Base-by-base conservation (phyloP, 2,797 vertebrate species). In the Microhierax caerulescens region DNA sequence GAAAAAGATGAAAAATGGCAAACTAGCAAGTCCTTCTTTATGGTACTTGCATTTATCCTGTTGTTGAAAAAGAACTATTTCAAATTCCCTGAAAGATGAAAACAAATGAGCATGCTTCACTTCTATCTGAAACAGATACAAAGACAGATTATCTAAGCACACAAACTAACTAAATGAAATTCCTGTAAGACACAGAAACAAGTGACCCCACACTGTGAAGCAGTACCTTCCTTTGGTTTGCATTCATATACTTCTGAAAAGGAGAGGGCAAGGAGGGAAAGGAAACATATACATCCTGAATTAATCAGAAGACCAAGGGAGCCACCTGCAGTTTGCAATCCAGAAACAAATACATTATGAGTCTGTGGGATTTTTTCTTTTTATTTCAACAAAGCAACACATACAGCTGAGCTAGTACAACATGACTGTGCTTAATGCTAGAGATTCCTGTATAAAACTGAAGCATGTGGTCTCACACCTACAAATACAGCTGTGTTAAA, bases 241-340 rank as follows among this genome's bases (percentile, higher is more conserved):
- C 30, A 85, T 53, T 92, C 34, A 24, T 10, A 61, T 5, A 5
- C 18, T 41, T 9, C 5, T 32, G 59, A 68, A 70, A 51, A 47
- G 39, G 18, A 64, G 12, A 75, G 18, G 10, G 8, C 1, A 5
- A 22, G 36, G 22, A 88, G 8, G 59, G n/a, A 39, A 63, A 78
- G 22, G 59, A 95, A 77, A 16, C 47, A 21, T 16, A 21, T 28
- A 60, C 60, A 80, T 43, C 5, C 43, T 89, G 84, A 76, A 59
- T 6, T 32, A 86, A 92, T 9, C 63, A 45, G 93, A 93, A 97
- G 97, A 85, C 70, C 96, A 82, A 98, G 97, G 95, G 95, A 97
- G 97, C 95, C 97, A 98, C 95, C 97, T 98, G 93, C 96, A 98
- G 97, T 97, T 95, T 72, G 85, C 92, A 97, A 74, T 59, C 53